Evolutionary conservation across 2,113 vertebrate species (phyloP), one percentile per base, ranked within the genome.

Genomic region (Amphilophus citrinellus): DNA sequence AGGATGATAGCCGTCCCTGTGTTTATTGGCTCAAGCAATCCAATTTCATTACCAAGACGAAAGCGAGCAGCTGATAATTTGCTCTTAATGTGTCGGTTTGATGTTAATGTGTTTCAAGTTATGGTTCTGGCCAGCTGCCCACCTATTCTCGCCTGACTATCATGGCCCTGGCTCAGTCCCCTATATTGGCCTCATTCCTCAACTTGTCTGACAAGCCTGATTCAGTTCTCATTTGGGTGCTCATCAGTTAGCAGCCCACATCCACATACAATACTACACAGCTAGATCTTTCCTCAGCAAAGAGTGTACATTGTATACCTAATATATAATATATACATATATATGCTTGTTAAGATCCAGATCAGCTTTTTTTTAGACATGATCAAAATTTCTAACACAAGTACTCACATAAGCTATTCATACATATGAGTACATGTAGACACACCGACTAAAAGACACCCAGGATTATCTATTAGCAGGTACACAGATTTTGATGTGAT

Each of bases 21-120:
- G 92, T 88, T 91, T 88, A 91, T 89, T 91, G 88, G 84, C 82
- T 75, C 20, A 76, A 80, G 86, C 76, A 71, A 87, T 92, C 88
- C 87, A 86, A 89, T 93, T 88, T 87, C 60, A 89, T 93, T 91
- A 91, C 86, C 86, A 77, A 63, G 58, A 87, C 60, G 39, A 88
- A 91, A 77, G 77, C 65, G 3, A 93, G 89, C 82, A 77, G 89
- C 91, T 91, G 90, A 92, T 95, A 90, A 94, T 93, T 94, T 92
- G 91, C 88, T 92, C 86, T 92, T 92, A 91, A 93, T 95, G 88
- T 91, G 90, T 89, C 73, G 30, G 66, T 86, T 92, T 93, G 89
- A 93, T 92, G 88, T 89, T 91, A 94, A 92, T 91, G 84, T 87
- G 90, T 89, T 91, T 92, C 90, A 93, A 93, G 92, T 94, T 92